Percentiles rank a stretch among this genome's conserved stretches.
Evolutionary conservation across 2,888 invertebrate species (phyloP).

Genomic region (Trissoscelio sp.): DNA sequence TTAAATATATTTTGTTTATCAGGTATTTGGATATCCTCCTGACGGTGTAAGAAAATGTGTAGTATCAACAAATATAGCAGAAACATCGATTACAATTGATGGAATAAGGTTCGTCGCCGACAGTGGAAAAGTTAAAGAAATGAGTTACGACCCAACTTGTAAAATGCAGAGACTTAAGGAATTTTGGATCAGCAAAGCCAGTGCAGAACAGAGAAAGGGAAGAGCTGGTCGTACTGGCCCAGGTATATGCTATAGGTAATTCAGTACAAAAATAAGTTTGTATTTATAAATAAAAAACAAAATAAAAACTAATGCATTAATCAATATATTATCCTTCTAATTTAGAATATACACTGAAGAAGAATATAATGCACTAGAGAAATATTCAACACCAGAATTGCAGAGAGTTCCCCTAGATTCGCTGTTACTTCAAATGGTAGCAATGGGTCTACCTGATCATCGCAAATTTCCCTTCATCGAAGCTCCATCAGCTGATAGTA

Average conservation of each 20-base stretch:
- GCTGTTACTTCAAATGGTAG: slow-evolving; percentile 95
- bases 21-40: slow-evolving; percentile 97
- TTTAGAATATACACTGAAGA: slow-evolving; percentile 92
- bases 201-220: slow-evolving; percentile 98
- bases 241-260: slow-evolving; percentile 91
- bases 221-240: slow-evolving; percentile 97
- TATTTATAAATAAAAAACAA: background rate
- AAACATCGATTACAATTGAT: slow-evolving; percentile 99
- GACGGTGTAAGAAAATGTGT: slow-evolving; percentile 98
- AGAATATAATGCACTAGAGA: slow-evolving; percentile 90
- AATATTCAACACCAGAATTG: slow-evolving; percentile 96
- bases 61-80: slow-evolving; percentile 98
- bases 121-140: slow-evolving; percentile 98
- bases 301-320: background rate
- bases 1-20: slow-evolving; percentile 2
- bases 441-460: slow-evolving; percentile 96
- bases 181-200: slow-evolving; percentile 98
- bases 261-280: background rate
- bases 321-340: background rate
- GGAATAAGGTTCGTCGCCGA: slow-evolving; percentile 98
- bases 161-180: slow-evolving; percentile 97
- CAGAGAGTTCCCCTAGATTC: slow-evolving; percentile 97
- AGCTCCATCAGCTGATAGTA: slow-evolving; percentile 91
- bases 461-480: slow-evolving; percentile 97
- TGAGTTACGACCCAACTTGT: slow-evolving; percentile 96